Percentiles rank a stretch among this genome's conserved stretches.
These are phyloP conservation scores for Ochropacha duplaris DNA, from an alignment of 2,888 invertebrate genomes.

Conservation along the genomic window DNA sequence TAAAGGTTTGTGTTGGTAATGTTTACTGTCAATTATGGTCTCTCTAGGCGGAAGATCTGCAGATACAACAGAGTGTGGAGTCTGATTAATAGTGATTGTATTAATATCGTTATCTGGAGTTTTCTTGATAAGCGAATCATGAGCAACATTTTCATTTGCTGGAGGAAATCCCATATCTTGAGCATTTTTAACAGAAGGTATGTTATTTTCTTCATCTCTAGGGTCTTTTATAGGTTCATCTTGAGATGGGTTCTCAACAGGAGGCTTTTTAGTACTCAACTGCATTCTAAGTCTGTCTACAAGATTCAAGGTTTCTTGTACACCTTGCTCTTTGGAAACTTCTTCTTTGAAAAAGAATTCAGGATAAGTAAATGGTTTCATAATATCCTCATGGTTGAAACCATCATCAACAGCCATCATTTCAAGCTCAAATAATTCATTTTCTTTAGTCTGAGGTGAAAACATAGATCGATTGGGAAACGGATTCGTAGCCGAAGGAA, in stretches of 20 bases:
- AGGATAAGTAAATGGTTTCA: slow-evolving; percentile 86
- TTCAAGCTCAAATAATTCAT: slow-evolving; percentile 86
- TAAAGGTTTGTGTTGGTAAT: slow-evolving; percentile 40
- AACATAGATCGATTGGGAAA: slow-evolving; percentile 86
- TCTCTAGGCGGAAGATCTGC: slow-evolving; percentile 12
- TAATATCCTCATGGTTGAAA: slow-evolving; percentile 85
- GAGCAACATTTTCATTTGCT: slow-evolving; percentile 28
- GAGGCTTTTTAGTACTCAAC: slow-evolving; percentile 86
- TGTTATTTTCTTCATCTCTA: slow-evolving; percentile 38
- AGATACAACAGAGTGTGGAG: slow-evolving; percentile 22
- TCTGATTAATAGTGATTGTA: slow-evolving; percentile 39
- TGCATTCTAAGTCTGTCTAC: slow-evolving; percentile 92
- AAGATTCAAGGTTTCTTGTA: slow-evolving; percentile 91
- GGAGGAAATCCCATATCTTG: slow-evolving; percentile 35
- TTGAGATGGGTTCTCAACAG: slow-evolving; percentile 68
- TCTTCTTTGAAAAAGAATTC: slow-evolving; percentile 89
- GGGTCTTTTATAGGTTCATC: slow-evolving; percentile 58
- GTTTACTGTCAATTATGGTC: slow-evolving; percentile 36
- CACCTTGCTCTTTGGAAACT: slow-evolving; percentile 88
- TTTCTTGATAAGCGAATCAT: slow-evolving; percentile 33
- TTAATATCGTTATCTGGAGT: slow-evolving; percentile 36
- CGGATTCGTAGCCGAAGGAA: slow-evolving; percentile 66
- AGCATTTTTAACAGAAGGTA: slow-evolving; percentile 43
- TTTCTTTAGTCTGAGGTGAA: slow-evolving; percentile 86
- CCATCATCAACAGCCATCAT: slow-evolving; percentile 85